Base-by-base conservation (phyloP, 1,140 invertebrate genomes). In the Eurosta solidaginis region DNA sequence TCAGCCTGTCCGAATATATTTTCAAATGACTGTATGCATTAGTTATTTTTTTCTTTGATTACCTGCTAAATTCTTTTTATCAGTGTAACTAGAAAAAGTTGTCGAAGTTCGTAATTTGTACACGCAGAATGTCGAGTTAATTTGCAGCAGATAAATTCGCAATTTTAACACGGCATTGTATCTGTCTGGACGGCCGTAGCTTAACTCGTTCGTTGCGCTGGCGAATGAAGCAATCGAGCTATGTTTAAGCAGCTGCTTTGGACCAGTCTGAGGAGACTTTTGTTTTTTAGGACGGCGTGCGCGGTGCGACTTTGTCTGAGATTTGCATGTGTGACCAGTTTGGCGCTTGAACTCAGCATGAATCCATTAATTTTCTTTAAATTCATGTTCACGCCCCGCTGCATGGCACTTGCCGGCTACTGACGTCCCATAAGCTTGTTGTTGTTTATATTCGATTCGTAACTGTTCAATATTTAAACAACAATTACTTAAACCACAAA, bases 331-430 rank as follows among this genome's bases (percentile, higher is more conserved):
- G 59, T 17, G 59, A 68, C 59, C 33, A n/a, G 59, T 68, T 68
- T 40, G 59, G 59, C 59, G 59, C 59, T 68, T 3, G 3, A 68
- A 36, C 33, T 29, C 33, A 40, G 59, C 33, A 33, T 42, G 59
- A 68, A 68, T 68, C 59, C 59, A 68, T 68, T 68, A 68, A 68
- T 68, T 68, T 68, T 40, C 59, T n/a, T n/a, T n/a, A 22, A 52
- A 22, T 52, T 17, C 49, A 52, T 5, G 10, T 25, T 22, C 20
- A 52, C 3, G 17, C 49, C 20, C 49, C 49, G 49, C n/a, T n/a
- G 22, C n/a, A 6, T 27, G 6, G 20, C 27, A 3, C 27, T 54
- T 29, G 59, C 33, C n/a, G 54, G 27, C 54, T 29, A 17, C 54
- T n/a, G n/a, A n/a, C 9, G 54, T 33, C 33, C 1, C 33, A 68